Evolutionary conservation across 1,140 invertebrate species (phyloP).

Genomic region (Triops longicaudatus): DNA sequence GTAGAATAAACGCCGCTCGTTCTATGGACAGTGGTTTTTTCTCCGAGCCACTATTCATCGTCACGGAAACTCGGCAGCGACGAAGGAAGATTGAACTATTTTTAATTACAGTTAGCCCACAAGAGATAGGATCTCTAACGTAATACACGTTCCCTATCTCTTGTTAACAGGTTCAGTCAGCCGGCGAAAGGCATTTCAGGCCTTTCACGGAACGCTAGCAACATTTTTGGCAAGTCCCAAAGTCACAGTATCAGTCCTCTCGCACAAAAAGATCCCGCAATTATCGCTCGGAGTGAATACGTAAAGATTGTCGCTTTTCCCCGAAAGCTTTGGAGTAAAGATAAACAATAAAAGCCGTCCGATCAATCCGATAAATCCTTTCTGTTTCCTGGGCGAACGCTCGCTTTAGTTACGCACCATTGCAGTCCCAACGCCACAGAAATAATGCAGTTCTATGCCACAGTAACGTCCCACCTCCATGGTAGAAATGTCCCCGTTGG

Average conservation of each 20-base stretch:
- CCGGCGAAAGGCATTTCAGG: background rate
- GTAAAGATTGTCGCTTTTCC: no score
- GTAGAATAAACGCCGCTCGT: constrained; percentile 72
- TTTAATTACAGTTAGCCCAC: background rate
- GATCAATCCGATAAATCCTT: no score
- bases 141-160: background rate
- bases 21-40: constrained; percentile 56
- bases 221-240: background rate
- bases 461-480: background rate
- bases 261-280: no score
- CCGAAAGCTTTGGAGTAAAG: no score
- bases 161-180: background rate
- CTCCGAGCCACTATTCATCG: constrained; percentile 20
- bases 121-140: background rate
- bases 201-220: background rate
- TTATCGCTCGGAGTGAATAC: no score
- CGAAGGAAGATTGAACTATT: background rate
- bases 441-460: background rate
- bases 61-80: background rate
- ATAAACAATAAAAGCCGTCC: no score
- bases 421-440: background rate
- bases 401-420: background rate
- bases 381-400: no score
- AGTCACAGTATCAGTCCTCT: background rate
- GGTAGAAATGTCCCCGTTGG: background rate